Conservation (phyloP, 2,113 vertebrate species). For the Pangasianodon hypophthalmus region DNA sequence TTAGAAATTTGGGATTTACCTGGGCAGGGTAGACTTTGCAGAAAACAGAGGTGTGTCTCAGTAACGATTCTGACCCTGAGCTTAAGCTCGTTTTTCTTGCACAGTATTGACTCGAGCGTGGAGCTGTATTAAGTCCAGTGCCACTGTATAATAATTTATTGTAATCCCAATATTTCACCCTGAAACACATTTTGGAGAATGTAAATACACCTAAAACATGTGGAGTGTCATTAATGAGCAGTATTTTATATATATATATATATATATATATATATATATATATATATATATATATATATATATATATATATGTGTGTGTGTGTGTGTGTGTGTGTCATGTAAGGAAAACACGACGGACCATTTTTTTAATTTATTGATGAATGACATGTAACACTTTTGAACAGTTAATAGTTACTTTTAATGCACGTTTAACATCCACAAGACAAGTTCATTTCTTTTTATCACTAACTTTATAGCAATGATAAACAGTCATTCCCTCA, state of each 20-base stretch:
- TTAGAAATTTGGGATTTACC: neutral
- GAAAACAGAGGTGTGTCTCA: neutral
- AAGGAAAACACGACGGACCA: neutral
- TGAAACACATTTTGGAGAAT: neutral
- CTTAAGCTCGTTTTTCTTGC: neutral
- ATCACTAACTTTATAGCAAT: neutral
- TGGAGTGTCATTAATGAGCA: neutral
- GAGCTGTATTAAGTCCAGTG: neutral
- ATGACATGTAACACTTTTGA: neutral
- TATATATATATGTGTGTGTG: too few relatives aligned
- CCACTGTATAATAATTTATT: neutral
- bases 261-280: too few relatives aligned
- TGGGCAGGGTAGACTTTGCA: neutral
- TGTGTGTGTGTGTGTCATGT: neutral
- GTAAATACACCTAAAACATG: neutral
- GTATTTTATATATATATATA: neutral
- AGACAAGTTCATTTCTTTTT: neutral
- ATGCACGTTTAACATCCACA: neutral
- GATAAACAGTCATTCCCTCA: neutral
- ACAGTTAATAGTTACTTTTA: neutral
- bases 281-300: too few relatives aligned
- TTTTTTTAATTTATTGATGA: neutral
- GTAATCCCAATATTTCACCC: neutral
- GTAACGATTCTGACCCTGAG: neutral
- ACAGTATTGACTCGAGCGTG: neutral